Evolutionary conservation across 1,140 invertebrate genomes (phyloP).

Genomic region (Eurytemora carolleeae): DNA sequence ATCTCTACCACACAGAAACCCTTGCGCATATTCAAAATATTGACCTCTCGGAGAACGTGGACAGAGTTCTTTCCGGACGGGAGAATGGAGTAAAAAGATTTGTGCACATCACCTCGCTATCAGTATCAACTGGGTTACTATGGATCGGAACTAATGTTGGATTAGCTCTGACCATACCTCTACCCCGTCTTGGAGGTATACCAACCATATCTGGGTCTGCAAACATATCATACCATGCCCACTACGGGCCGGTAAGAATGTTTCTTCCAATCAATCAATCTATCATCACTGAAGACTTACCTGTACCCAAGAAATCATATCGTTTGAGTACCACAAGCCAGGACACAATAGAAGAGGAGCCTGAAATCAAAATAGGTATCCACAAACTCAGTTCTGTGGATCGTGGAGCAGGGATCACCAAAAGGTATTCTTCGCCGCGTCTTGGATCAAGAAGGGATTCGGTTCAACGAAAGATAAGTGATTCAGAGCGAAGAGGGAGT

Average conservation of each 20-base stretch:
- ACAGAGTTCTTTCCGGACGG: slow-evolving; percentile 34
- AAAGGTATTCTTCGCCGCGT: too few species aligned
- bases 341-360: too few species aligned
- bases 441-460: too few species aligned
- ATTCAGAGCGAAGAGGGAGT: slow-evolving; percentile 21
- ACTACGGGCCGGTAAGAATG: neutral
- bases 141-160: slow-evolving; percentile 91
- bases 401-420: too few species aligned
- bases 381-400: too few species aligned
- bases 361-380: too few species aligned
- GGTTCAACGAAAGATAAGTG: too few species aligned
- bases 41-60: slow-evolving; percentile 71
- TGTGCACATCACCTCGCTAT: slow-evolving; percentile 56
- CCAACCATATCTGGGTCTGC: slow-evolving; percentile 42
- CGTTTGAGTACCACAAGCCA: neutral
- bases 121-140: slow-evolving; percentile 56
- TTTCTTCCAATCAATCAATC: neutral
- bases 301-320: neutral
- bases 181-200: slow-evolving; percentile 75
- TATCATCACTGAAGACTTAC: neutral
- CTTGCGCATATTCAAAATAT: slow-evolving; percentile 85
- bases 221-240: neutral
- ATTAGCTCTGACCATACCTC: slow-evolving; percentile 65
- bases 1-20: slow-evolving; percentile 81
- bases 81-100: slow-evolving; percentile 14